Evolutionary conservation across 2,797 vertebrate genomes (phyloP).

Genomic region (Amazona ochrocephala): DNA sequence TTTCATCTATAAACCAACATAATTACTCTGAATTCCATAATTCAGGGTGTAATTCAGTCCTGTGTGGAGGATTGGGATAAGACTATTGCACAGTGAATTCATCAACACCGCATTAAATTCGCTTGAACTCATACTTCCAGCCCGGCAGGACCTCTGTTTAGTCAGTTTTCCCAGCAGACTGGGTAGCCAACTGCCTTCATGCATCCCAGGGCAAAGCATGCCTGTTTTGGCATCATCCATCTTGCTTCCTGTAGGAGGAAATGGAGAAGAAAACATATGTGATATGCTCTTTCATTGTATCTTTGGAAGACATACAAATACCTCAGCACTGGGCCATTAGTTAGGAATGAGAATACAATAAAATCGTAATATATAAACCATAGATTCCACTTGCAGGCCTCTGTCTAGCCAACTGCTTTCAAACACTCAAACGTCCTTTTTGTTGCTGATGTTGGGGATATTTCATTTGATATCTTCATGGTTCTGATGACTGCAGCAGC

Average conservation of each 20-base stretch:
- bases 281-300: background rate
- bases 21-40: background rate
- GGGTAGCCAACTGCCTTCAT: accelerated
- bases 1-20: background rate
- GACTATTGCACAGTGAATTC: background rate
- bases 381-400: background rate
- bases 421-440: background rate
- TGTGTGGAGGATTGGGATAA: background rate
- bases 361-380: background rate
- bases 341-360: background rate
- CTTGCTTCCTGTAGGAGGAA: background rate
- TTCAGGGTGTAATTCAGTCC: background rate
- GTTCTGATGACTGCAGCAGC: conserved; percentile 8
- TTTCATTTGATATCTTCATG: background rate
- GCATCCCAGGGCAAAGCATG: background rate
- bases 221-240: background rate
- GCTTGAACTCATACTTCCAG: accelerated
- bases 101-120: background rate
- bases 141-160: background rate
- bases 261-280: background rate
- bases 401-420: background rate
- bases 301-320: background rate
- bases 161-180: accelerated
- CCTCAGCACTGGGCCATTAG: background rate
- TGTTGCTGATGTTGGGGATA: background rate